Evolutionary conservation across 2,888 invertebrate species (phyloP), one percentile per base, ranked within the genome.

Genomic region (Amphimallon solstitiale): DNA sequence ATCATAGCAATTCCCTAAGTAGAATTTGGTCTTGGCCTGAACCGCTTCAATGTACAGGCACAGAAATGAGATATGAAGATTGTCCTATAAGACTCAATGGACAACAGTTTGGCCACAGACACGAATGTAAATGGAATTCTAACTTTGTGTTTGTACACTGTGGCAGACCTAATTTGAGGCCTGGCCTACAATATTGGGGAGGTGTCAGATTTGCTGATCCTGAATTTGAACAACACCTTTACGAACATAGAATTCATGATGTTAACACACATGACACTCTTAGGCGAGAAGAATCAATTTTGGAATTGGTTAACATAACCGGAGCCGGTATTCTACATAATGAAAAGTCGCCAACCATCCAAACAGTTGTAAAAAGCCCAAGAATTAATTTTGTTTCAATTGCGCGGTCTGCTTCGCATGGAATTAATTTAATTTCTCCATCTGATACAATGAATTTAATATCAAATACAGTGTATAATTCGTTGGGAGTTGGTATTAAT

Each of bases 321-420:
- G 96, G 97, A 2, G 99, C 98, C 56, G 99, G 99, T 17, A 91
- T 97, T 70, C 84, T 98, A 19, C 99, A 99, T 77, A 96, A 94
- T 75, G 96, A 98, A 79, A 95, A 94, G 80, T 93, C 94, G 0
- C 92, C 97, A 0, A 95, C 98, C 0, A 85, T 99, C 56, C 94
- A 97, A 80, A 89, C 94, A 21, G 91, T 98, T 29, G 90, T 92
- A 74, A 92, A 94, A 76, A 93, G 94, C 71, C 98, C 98, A 0
- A 82, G 81, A 40, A 89, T 94, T 15, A 89, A 90, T 72, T 90
- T 92, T 65, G 92, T 98, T 0, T 93, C 92, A 72, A 90, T 99
- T 12, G 88, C 88, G 5, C 87, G 91, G 73, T 92, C 93, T 70
- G 96, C 96, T 19, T 92, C 92, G 77, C 94, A 98, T 79, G 99